These are phyloP conservation scores for Hyppa rectilinea DNA, from an alignment of 2,888 invertebrate genomes.

Conservation along the genomic window DNA sequence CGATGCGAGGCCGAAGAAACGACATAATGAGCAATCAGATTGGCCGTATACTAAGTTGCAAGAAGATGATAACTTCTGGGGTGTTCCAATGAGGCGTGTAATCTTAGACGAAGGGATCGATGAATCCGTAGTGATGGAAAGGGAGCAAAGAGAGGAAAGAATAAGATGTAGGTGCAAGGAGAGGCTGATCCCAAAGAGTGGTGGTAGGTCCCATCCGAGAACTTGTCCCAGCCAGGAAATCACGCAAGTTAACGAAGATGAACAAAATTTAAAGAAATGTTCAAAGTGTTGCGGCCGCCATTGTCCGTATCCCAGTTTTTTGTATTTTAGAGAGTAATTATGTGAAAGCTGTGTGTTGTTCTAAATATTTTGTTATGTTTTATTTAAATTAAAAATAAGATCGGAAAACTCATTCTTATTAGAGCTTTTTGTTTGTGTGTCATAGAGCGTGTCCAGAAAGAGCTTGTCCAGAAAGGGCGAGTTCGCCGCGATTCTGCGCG, in stretches of 20 bases:
- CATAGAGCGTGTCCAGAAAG: too few species aligned
- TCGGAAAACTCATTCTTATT: not conserved
- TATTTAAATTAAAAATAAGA: conserved; percentile 29
- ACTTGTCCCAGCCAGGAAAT: not conserved
- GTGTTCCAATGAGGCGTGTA: conserved; percentile 39
- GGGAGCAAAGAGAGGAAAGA: conserved; percentile 57
- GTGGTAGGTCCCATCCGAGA: conserved; percentile 17
- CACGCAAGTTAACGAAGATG: conserved; percentile 8
- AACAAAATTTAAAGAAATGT: conserved; percentile 58
- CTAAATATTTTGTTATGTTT: conserved; percentile 29
- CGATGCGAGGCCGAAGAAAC: conserved; percentile 39
- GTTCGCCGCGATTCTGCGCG: too few species aligned
- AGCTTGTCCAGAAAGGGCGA: too few species aligned
- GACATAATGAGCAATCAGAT: conserved; percentile 28
- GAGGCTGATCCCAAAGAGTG: conserved; percentile 42
- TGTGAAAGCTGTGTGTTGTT: conserved; percentile 43
- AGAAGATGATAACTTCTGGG: conserved; percentile 60
- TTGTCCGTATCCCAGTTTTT: conserved; percentile 75
- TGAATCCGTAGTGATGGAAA: conserved; percentile 46
- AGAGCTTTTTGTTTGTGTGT: too few species aligned
- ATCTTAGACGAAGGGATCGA: conserved; percentile 49
- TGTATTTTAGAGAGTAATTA: conserved; percentile 70
- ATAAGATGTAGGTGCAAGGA: conserved; percentile 61
- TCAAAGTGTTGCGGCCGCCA: conserved; percentile 71
- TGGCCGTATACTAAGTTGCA: conserved; percentile 47